Conservation (phyloP, 2,113 vertebrate genomes). For the Ageneiosus marmoratus region DNA sequence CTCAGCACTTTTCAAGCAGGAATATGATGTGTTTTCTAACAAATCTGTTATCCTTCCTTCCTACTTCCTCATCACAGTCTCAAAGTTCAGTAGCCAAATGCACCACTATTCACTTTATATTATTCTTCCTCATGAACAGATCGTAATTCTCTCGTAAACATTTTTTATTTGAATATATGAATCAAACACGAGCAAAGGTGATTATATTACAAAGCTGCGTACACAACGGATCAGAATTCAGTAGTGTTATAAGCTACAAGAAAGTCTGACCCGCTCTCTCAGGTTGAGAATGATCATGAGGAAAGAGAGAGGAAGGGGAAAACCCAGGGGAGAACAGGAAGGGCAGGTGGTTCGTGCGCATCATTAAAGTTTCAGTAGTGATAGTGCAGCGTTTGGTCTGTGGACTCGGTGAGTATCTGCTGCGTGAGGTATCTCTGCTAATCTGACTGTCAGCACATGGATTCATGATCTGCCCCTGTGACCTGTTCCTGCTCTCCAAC, state of each 20-base stretch:
- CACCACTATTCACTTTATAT: not conserved
- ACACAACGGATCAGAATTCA: not conserved
- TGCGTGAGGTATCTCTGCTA: conserved; percentile 67
- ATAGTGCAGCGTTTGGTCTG: conserved; percentile 62
- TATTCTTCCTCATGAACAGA: not conserved
- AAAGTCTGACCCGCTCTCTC: not conserved
- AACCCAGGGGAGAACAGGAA: conserved; percentile 56
- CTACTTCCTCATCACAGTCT: not conserved
- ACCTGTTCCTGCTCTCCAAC: conserved; percentile 26
- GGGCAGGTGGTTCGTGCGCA: conserved; percentile 43
- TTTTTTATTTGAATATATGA: too few species aligned
- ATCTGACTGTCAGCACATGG: conserved; percentile 61
- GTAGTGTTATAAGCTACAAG: not conserved
- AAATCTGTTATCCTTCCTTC: not conserved
- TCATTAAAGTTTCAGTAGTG: conserved; percentile 69
- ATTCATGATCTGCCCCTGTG: conserved; percentile 41
- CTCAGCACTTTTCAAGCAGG: not conserved
- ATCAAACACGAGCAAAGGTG: not conserved
- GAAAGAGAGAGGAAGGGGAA: conserved; percentile 36
- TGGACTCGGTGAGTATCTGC: conserved; percentile 69
- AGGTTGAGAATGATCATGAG: not conserved
- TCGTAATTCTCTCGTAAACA: not conserved
- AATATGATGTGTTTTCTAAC: not conserved
- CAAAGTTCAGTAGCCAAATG: not conserved
- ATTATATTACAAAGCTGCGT: not conserved